A percentile compares a stretch with the other conserved stretches of the same genome.
Conservation (phyloP, 1,140 invertebrate species). For the Chironomus tepperi region DNA sequence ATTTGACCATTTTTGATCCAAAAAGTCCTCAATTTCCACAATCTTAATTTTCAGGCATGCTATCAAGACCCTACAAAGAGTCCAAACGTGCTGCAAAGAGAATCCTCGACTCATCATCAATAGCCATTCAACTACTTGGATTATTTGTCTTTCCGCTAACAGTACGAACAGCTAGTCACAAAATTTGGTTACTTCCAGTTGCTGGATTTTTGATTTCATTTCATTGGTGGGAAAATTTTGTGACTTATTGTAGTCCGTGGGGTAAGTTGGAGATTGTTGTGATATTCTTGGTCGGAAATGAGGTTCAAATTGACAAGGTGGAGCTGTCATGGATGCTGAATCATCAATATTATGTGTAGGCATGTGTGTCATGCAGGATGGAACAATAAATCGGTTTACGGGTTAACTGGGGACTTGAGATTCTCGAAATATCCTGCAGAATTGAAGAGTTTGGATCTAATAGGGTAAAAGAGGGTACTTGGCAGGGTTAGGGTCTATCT, state of each 20-base stretch:
- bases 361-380: too few species aligned
- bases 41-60: slow-evolving; percentile 27
- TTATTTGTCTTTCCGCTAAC: slow-evolving; percentile 58
- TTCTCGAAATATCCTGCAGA: too few species aligned
- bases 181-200: slow-evolving; percentile 53
- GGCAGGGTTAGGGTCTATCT: too few species aligned
- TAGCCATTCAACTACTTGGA: slow-evolving; percentile 50
- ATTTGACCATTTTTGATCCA: too few species aligned
- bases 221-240: slow-evolving; percentile 81
- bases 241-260: slow-evolving; percentile 43
- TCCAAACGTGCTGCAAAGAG: slow-evolving; percentile 39
- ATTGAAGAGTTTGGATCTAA: too few species aligned
- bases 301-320: too few species aligned
- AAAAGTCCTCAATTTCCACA: not conserved
- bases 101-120: slow-evolving; percentile 47
- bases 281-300: not conserved
- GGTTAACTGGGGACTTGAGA: too few species aligned
- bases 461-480: too few species aligned
- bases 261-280: slow-evolving; percentile 41
- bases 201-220: slow-evolving; percentile 61
- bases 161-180: slow-evolving; percentile 32
- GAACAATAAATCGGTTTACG: too few species aligned
- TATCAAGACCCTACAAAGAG: slow-evolving; percentile 27
- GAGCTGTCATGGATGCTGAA: too few species aligned
- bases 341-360: too few species aligned